Evolutionary conservation across 2,797 vertebrate genomes (phyloP).

Genomic region (Iguana delicatissima): DNA sequence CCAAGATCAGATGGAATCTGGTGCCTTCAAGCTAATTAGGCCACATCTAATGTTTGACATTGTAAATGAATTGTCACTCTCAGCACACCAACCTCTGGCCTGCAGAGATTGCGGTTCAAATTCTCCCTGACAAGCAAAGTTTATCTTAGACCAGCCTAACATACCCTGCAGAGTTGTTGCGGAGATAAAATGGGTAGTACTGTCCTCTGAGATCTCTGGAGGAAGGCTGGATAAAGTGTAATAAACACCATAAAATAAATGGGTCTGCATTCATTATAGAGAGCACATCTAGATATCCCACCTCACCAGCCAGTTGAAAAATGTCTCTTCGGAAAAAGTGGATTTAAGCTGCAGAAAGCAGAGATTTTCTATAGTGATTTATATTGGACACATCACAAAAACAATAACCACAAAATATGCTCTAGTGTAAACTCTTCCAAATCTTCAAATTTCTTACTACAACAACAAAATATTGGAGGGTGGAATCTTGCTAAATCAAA

Average conservation of each 20-base stretch:
- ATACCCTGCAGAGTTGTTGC: neutral
- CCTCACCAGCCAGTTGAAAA: constrained; percentile 62
- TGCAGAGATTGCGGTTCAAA: neutral
- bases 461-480: constrained; percentile 44
- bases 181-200: neutral
- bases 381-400: constrained; percentile 70
- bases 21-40: too few relatives aligned
- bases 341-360: constrained; percentile 66
- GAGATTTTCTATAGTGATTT: constrained; percentile 72
- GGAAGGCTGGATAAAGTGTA: neutral
- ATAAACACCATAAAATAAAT: constrained; percentile 8
- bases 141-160: neutral
- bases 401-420: constrained; percentile 70
- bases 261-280: constrained; percentile 51
- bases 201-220: neutral
- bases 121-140: neutral
- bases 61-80: too few relatives aligned
- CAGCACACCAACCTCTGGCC: too few relatives aligned
- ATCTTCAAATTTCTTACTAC: constrained; percentile 70
- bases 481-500: constrained; percentile 34
- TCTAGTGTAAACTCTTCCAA: constrained; percentile 67
- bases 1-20: too few relatives aligned
- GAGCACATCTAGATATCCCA: constrained; percentile 42
- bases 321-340: constrained; percentile 60
- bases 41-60: too few relatives aligned